These are phyloP conservation scores for Urosaurus nigricauda DNA, from an alignment of 2,797 vertebrate species.

Conservation along the genomic window DNA sequence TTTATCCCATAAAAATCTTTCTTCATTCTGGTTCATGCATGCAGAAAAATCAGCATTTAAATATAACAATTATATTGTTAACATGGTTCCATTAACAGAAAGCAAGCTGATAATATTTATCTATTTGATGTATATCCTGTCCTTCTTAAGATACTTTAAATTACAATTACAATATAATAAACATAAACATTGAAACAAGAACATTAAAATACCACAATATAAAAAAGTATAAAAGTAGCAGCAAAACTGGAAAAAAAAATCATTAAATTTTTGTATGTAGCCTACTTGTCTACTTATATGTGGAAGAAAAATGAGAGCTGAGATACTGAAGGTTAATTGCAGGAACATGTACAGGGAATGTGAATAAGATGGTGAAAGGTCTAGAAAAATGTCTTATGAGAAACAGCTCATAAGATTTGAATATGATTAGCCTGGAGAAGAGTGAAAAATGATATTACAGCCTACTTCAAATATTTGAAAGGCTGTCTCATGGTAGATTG, in stretches of 20 bases:
- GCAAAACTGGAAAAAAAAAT: background rate
- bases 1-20: background rate
- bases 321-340: too few species aligned
- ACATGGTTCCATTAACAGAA: conserved; percentile 40
- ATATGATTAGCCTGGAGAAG: too few species aligned
- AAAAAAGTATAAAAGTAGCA: background rate
- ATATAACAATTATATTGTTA: background rate
- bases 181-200: background rate
- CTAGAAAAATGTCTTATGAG: too few species aligned
- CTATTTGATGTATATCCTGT: background rate
- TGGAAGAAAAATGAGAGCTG: too few species aligned
- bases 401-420: too few species aligned
- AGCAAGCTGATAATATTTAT: conserved; percentile 18
- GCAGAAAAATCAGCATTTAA: background rate
- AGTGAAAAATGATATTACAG: too few species aligned
- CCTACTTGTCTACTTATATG: too few species aligned
- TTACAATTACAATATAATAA: background rate
- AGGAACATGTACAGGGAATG: too few species aligned
- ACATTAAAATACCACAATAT: background rate
- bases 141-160: background rate
- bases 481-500: too few species aligned
- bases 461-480: too few species aligned
- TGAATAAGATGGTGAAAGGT: too few species aligned
- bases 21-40: background rate
- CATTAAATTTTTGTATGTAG: background rate